Conservation (phyloP, 2,113 vertebrate genomes). For the Myotis yumanensis region DNA sequence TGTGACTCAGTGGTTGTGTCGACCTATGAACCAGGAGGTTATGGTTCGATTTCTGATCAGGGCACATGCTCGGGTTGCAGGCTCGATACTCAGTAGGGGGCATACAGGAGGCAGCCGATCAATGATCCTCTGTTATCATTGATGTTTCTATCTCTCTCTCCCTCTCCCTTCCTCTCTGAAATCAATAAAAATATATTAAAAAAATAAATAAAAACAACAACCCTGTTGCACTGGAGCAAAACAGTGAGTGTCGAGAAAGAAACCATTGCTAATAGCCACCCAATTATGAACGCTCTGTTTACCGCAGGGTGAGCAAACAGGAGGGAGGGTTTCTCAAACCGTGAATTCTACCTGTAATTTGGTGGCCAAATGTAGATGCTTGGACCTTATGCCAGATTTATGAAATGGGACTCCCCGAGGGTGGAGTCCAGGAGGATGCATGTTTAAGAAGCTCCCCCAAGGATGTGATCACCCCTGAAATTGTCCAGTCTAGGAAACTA, state of each 20-base stretch:
- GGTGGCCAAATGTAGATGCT: not conserved
- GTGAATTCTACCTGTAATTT: not conserved
- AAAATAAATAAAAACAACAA: not conserved
- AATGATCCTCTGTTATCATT: no score
- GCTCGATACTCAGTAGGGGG: no score
- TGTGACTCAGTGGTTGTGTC: no score
- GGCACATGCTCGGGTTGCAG: no score
- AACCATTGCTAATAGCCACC: not conserved
- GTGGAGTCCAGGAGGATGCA: not conserved
- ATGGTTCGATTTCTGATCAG: no score
- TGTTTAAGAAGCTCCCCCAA: constrained; percentile 17
- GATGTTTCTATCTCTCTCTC: no score
- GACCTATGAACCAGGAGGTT: no score
- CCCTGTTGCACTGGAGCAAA: not conserved
- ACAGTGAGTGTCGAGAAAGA: constrained; percentile 7
- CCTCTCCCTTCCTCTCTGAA: no score
- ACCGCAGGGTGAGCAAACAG: not conserved
- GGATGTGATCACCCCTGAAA: not conserved
- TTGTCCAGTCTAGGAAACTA: not conserved
- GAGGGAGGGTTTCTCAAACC: not conserved
- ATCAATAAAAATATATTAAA: no score
- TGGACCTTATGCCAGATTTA: not conserved
- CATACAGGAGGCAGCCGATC: no score
- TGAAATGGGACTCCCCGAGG: not conserved
- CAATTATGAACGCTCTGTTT: not conserved